Base-by-base conservation (phyloP, 2,797 vertebrate genomes). In the Acipenser oxyrinchus region DNA sequence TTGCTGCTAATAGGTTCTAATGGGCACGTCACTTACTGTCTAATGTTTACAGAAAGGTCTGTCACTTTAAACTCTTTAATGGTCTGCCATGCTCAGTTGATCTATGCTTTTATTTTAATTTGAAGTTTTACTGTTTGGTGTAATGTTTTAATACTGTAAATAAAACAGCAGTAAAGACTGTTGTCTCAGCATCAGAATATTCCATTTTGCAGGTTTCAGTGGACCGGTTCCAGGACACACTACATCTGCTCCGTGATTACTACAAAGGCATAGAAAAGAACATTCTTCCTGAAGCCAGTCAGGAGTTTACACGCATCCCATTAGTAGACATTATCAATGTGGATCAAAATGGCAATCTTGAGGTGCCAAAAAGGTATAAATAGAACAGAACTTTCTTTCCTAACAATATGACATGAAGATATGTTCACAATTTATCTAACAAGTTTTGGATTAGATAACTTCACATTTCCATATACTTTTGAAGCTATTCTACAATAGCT, bases 181-280 rank as follows among this genome's bases (percentile, higher is more conserved):
- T 51, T 50, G 4, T 6, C 4, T 65, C 48, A 48, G 3, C 53
- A 48, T 23, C 48, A 7, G 7, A 7, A 55, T 1, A 60, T 12
- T 48, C 7, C 2, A 9, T 73, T 71, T 65, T 78, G 8, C 70
- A 99, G 95, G 87, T 76, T 76, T 95, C 98, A 82, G n/a, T 95
- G 72, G 87, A 90, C 80, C 91, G 89, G 75, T 95, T 95, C 77
- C 92, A 93, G 81, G 88, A 92, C 69, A 92, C 91, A 1, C 72
- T 87, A 63, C 81, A 65, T 74, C 69, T 95, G 68, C 85, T 99
- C 65, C 87, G 75, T 72, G 89, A 91, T 75, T 98, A 97, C 77
- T 97, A 95, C 23, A 79, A 82, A 60, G 82, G 82, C 71, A 93
- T 93, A 90, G 79, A 79, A 81, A 78, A 60, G 60, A 83, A 85